Evolutionary conservation across 2,888 invertebrate species (phyloP), one percentile per base, ranked within the genome.

Genomic region (Eupeodes luniger): DNA sequence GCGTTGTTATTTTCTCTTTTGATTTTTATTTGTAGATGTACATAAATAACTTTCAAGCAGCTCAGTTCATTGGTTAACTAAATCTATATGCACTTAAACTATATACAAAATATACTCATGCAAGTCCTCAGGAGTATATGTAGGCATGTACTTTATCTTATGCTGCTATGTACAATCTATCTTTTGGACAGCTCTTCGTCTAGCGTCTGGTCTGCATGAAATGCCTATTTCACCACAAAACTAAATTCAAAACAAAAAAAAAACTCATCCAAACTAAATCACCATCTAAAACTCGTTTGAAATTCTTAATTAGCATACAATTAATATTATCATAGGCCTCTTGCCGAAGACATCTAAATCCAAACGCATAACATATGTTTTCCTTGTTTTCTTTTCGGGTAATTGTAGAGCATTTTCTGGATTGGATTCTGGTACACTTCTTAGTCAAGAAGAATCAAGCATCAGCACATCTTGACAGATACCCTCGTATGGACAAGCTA

Each of bases 151-250:
- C 19, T 14, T 19, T 49, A 36, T 36, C 14, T 36, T 34, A 3
- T 61, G 36, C n/a, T 36, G 9, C 36, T n/a, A 7, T 27, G 6
- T 12, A 64, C 14, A 66, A 51, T 51, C 7, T 51, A 34, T 67
- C 51, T 4, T 40, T 51, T 67, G 6, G 6, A 11, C 57, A 62
- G 44, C 11, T 27, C 27, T 27, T 27, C 27, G 27, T 27, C 27
- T 27, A 2, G 27, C 3, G 27, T 55, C 12, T 6, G 16, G 27
- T 55, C 12, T 6, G 16, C 36, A 34, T 9, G 19, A 57, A 16
- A 9, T 72, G 59, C 59, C 59, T 6, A 59, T 72, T 72, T 57
- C 57, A 59, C 72, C 70, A 70, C 40, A 70, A 70, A 70, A 72
- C 72, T 72, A 59, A 59, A 59, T 59, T 59, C 19, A 40, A 19